Percentiles rank a stretch among this genome's conserved stretches.
Conservation (phyloP, 2,797 vertebrate species). For the Arctocebus calabarensis region DNA sequence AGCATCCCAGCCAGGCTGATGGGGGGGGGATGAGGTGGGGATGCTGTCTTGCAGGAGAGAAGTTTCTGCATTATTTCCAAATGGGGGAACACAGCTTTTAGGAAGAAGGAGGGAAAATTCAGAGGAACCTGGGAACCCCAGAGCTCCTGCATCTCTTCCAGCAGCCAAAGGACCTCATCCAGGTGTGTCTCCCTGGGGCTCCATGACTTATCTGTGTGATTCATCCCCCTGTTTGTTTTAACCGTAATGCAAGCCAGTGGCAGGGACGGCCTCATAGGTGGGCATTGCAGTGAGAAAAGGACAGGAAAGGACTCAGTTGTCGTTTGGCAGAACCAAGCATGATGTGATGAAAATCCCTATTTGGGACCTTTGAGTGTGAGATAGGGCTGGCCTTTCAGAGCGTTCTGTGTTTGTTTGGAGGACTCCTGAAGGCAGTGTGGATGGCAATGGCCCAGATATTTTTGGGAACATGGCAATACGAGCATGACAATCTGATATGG, state of each 20-base stretch:
- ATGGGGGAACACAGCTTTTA: not conserved
- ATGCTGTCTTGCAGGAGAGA: not conserved
- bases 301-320: not conserved
- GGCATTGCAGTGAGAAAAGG: not conserved
- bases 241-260: not conserved
- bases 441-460: not conserved
- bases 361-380: not conserved
- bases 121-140: too few species aligned
- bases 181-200: not conserved
- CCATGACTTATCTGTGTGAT: not conserved
- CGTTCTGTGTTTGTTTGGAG: not conserved
- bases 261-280: not conserved
- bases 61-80: not conserved
- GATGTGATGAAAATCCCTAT: not conserved
- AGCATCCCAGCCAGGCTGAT: too few species aligned
- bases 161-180: not conserved
- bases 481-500: not conserved
- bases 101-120: too few species aligned
- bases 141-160: not conserved
- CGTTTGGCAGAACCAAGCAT: not conserved
- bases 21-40: not conserved
- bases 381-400: not conserved
- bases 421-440: not conserved
- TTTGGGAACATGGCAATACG: accelerated
- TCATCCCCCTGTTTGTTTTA: not conserved